Evolutionary conservation across 2,888 invertebrate genomes (phyloP).

Genomic region (Drosophila lacicola): DNA sequence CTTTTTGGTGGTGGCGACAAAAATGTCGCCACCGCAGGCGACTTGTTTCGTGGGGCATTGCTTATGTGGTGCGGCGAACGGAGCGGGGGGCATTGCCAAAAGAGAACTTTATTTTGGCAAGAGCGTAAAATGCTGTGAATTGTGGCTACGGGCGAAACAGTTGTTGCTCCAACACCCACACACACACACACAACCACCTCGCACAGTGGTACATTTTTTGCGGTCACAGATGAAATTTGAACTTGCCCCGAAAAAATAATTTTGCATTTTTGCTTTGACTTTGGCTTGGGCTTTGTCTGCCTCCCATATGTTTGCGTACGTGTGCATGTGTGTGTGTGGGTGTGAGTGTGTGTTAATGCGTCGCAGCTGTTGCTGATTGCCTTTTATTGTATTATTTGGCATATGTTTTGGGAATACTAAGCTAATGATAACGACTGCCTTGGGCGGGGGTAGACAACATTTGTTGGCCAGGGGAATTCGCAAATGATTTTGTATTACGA

Average conservation of each 20-base stretch:
- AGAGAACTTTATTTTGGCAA: slow-evolving; percentile 50
- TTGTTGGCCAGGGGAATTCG: slow-evolving; percentile 22
- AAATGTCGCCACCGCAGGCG: slow-evolving; percentile 26
- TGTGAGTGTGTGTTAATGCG: slow-evolving; percentile 47
- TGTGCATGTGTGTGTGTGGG: neutral
- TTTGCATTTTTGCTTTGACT: slow-evolving; percentile 46
- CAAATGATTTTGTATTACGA: slow-evolving; percentile 56
- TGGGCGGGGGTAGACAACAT: slow-evolving; percentile 27
- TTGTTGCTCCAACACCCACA: slow-evolving; percentile 9
- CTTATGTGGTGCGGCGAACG: slow-evolving; percentile 5
- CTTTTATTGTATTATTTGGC: slow-evolving; percentile 69
- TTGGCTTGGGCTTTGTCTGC: slow-evolving; percentile 13
- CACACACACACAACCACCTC: neutral
- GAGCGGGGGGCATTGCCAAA: slow-evolving; percentile 5
- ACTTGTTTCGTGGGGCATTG: slow-evolving; percentile 19
- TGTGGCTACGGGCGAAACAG: slow-evolving; percentile 27
- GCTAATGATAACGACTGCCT: slow-evolving; percentile 63
- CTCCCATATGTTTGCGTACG: neutral
- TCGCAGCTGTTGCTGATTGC: slow-evolving; percentile 69
- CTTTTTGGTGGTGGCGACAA: slow-evolving; percentile 39
- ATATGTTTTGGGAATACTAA: slow-evolving; percentile 66
- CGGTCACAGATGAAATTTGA: slow-evolving; percentile 47
- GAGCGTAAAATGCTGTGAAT: slow-evolving; percentile 33
- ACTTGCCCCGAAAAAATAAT: slow-evolving; percentile 43
- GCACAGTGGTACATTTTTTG: slow-evolving; percentile 52